These are phyloP conservation scores for Fratercula arctica DNA, from an alignment of 2,797 vertebrate species.

Conservation along the genomic window DNA sequence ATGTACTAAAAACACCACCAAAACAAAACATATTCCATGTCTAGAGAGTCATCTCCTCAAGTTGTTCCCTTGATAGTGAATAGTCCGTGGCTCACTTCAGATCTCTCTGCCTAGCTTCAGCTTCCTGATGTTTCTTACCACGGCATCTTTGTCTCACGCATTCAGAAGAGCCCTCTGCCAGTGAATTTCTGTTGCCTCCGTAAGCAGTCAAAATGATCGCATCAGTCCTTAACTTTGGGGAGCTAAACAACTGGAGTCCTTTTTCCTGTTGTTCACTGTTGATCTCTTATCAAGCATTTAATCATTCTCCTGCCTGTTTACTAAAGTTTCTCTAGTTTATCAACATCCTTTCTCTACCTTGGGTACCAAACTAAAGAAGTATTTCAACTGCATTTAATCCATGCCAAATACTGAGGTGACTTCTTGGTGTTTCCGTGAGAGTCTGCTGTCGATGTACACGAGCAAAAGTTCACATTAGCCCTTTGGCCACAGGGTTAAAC, in stretches of 20 bases:
- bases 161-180: background rate
- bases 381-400: background rate
- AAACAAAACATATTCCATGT: background rate
- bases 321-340: background rate
- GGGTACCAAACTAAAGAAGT: background rate
- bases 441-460: background rate
- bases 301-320: background rate
- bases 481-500: background rate
- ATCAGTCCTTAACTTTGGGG: background rate
- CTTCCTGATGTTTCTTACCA: background rate
- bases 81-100: background rate
- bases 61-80: background rate
- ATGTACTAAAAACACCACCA: background rate
- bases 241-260: background rate
- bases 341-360: background rate
- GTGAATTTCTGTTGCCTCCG: background rate
- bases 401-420: background rate
- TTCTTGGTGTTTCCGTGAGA: background rate
- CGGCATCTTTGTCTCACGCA: background rate
- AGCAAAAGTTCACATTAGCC: background rate
- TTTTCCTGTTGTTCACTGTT: background rate
- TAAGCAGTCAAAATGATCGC: background rate
- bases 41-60: background rate
- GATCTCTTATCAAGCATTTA: background rate
- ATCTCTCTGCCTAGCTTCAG: background rate